Conservation (phyloP, 2,888 invertebrate species). For the Eumerus sabulonum region DNA sequence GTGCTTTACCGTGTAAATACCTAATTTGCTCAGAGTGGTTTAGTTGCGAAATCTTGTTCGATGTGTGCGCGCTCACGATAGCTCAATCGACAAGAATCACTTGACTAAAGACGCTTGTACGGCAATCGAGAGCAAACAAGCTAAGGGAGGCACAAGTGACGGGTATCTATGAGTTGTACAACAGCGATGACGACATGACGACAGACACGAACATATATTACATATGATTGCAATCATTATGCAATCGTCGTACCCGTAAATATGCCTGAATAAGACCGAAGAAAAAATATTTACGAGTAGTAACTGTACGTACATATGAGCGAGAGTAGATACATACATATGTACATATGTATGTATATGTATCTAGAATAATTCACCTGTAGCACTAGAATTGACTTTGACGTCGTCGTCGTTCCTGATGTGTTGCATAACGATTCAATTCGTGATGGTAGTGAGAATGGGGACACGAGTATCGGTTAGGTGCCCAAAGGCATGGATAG, state of each 20-base stretch:
- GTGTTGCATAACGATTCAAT: constrained; percentile 53
- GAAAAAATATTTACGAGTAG: constrained; percentile 27
- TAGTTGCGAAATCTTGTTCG: constrained; percentile 1
- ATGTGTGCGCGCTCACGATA: constrained; percentile 19
- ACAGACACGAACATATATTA: background rate
- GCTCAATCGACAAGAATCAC: constrained; percentile 42
- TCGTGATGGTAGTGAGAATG: background rate
- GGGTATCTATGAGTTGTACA: constrained; percentile 23
- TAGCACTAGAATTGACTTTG: constrained; percentile 4
- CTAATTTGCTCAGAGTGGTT: constrained; percentile 1
- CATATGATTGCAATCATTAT: constrained; percentile 49
- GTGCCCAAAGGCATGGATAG: too few species aligned
- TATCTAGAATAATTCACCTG: too few species aligned
- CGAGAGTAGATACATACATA: too few species aligned
- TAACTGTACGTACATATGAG: constrained; percentile 53
- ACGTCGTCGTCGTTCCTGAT: constrained; percentile 13
- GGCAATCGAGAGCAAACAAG: too few species aligned
- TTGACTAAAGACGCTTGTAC: constrained; percentile 8
- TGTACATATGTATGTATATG: too few species aligned
- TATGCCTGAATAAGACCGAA: background rate
- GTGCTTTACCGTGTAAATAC: constrained; percentile 12
- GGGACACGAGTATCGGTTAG: too few species aligned
- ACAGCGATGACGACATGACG: constrained; percentile 13
- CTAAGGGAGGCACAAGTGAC: constrained; percentile 3
- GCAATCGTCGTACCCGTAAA: constrained; percentile 31